Base-by-base conservation (phyloP, 2,113 vertebrate genomes). In the Reinhardtius hippoglossoides region DNA sequence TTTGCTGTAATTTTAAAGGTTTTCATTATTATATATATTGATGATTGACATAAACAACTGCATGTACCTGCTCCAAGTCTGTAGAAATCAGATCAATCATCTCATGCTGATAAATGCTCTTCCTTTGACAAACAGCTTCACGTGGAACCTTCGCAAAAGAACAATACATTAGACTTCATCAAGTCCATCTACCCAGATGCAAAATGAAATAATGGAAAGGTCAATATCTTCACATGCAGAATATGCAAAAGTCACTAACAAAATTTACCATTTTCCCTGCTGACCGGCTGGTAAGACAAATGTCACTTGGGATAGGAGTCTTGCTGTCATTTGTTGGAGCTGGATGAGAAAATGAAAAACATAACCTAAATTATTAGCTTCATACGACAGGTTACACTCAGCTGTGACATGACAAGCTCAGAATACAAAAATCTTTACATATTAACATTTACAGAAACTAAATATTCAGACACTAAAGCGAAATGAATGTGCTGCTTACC, bases 191-290 rank as follows among this genome's bases (percentile, higher is more conserved):
- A 24, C 20, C 24, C 13, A 54, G 5, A 23, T n/a, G 2, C n/a
- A 27, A n/a, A 40, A 40, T 10, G 2, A 23, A 65, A 16, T 48
- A 18, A 50, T 1, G 27, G 12, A 50, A 50, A 9, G 50, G 8
- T 12, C 52, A 20, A 55, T 42, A 42, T 54, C 9, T 54, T 18
- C 8, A 37, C 18, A 61, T 37, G 1, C 3, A 55, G 21, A 4
- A 37, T 12, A 61, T 23, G 3, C 2, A 63, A 31, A 44, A 5
- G 16, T 62, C 5, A 50, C 1, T 57, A 16, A 20, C 10, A 66
- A 0, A 60, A 69, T 64, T 75, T 88, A 93, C 94, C 89, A 80
- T 73, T 82, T 61, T 72, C 7, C 60, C 87, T 54, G 74, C 4
- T 12, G 69, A 56, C 27, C 14, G 15, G 14, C n/a, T 59, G 35